Percentiles rank a stretch among this genome's conserved stretches.
Conservation (phyloP, 2,797 vertebrate species). For the Myotis vivesi region DNA sequence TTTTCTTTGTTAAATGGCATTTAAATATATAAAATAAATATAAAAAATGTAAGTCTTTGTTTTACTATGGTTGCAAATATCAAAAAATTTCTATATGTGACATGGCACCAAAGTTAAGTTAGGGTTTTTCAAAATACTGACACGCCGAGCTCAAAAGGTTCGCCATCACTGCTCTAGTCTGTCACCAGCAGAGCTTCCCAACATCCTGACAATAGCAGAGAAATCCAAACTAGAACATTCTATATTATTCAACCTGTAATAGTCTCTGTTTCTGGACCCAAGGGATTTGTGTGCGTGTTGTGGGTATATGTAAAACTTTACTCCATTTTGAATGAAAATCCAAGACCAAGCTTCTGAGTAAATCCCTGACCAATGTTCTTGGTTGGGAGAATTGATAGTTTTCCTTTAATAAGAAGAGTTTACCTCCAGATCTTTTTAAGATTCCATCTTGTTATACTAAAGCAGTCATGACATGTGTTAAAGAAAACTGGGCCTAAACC, state of each 20-base stretch:
- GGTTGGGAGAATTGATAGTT: not conserved
- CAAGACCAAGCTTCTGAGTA: constrained; percentile 14
- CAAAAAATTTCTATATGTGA: no score
- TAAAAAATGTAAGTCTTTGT: no score
- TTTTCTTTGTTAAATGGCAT: no score
- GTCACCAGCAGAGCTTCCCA: not conserved
- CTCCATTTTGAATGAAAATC: constrained; percentile 54
- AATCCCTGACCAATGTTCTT: not conserved
- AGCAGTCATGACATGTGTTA: not conserved
- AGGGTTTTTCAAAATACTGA: no score
- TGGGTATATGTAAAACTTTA: not conserved
- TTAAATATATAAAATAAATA: no score
- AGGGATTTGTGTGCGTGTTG: not conserved
- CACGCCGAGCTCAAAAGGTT: no score
- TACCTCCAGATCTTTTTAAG: constrained; percentile 42
- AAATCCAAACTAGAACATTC: not conserved
- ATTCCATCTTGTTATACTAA: constrained; percentile 25
- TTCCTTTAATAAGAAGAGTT: not conserved
- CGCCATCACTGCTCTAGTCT: no score
- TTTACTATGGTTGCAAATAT: no score
- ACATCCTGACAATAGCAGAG: not conserved
- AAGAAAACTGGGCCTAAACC: not conserved
- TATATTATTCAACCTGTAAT: constrained; percentile 34
- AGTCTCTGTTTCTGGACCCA: not conserved
- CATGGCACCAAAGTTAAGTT: no score